Conservation (phyloP, 2,888 invertebrate species). For the Anoncus sp. region DNA sequence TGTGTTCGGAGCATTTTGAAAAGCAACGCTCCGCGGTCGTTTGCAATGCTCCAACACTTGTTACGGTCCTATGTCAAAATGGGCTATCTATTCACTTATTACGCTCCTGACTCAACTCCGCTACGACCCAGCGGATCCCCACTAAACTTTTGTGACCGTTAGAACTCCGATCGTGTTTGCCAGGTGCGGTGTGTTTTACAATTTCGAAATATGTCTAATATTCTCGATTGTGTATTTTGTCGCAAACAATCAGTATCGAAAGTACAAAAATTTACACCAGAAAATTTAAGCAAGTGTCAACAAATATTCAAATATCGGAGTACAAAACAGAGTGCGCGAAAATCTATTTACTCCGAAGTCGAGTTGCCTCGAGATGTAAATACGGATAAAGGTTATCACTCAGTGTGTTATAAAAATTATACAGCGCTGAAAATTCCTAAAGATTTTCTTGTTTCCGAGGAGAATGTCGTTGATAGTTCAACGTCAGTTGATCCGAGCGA, state of each 20-base stretch:
- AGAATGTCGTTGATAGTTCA: slow-evolving; percentile 10
- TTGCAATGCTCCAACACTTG: no score
- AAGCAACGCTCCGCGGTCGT: no score
- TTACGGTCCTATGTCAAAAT: no score
- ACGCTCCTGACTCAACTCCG: no score
- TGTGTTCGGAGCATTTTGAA: no score
- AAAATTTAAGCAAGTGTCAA: not conserved
- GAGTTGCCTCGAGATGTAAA: slow-evolving; percentile 3
- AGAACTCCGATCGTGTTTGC: no score
- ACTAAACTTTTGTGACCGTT: no score
- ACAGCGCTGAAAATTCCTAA: slow-evolving; percentile 15
- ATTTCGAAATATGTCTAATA: slow-evolving; percentile 1
- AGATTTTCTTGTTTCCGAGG: not conserved
- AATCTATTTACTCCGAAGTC: slow-evolving; percentile 18
- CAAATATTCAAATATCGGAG: slow-evolving; percentile 1
- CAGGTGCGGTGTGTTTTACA: no score
- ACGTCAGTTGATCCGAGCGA: slow-evolving; percentile 5
- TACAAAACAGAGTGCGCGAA: not conserved
- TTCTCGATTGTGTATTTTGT: slow-evolving; percentile 10
- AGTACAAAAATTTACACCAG: slow-evolving; percentile 11
- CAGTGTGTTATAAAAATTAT: slow-evolving; percentile 16
- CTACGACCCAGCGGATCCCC: no score
- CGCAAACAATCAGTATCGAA: not conserved
- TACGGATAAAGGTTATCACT: slow-evolving; percentile 10
- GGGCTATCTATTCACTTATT: no score